These are phyloP conservation scores for Orestias chungarensis DNA, from an alignment of 2,797 vertebrate genomes.

Conservation along the genomic window DNA sequence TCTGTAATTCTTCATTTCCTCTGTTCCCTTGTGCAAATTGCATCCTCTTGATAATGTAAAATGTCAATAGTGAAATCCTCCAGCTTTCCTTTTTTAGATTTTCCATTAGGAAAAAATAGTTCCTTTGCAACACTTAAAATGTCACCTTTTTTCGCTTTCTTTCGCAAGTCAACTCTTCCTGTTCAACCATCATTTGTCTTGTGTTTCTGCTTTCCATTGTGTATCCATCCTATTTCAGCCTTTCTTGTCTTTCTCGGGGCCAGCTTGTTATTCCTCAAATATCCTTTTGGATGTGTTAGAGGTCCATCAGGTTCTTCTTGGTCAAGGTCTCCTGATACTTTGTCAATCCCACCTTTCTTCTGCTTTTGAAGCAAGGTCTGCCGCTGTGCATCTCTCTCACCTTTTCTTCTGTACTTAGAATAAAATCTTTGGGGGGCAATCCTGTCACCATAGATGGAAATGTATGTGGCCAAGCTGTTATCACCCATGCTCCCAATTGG, in stretches of 20 bases:
- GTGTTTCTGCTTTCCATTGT: slow-evolving; percentile 1
- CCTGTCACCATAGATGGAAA: too few species aligned
- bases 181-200: neutral
- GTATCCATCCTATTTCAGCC: slow-evolving; percentile 5
- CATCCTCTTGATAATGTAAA: slow-evolving; percentile 6
- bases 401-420: too few species aligned
- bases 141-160: slow-evolving; percentile 1
- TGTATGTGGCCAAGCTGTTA: too few species aligned
- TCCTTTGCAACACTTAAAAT: slow-evolving; percentile 4
- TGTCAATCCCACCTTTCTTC: too few species aligned
- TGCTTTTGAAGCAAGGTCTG: too few species aligned
- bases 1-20: neutral
- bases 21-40: neutral
- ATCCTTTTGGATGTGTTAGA: too few species aligned
- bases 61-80: slow-evolving; percentile 4
- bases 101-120: slow-evolving; percentile 4
- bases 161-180: neutral
- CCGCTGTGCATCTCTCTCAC: too few species aligned
- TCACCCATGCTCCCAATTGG: too few species aligned
- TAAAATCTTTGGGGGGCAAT: too few species aligned
- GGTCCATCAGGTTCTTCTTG: too few species aligned
- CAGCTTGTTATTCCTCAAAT: neutral
- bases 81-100: neutral
- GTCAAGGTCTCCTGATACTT: too few species aligned
- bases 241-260: neutral